Base-by-base conservation (phyloP, 1,140 invertebrate genomes). In the Bombus turneri region DNA sequence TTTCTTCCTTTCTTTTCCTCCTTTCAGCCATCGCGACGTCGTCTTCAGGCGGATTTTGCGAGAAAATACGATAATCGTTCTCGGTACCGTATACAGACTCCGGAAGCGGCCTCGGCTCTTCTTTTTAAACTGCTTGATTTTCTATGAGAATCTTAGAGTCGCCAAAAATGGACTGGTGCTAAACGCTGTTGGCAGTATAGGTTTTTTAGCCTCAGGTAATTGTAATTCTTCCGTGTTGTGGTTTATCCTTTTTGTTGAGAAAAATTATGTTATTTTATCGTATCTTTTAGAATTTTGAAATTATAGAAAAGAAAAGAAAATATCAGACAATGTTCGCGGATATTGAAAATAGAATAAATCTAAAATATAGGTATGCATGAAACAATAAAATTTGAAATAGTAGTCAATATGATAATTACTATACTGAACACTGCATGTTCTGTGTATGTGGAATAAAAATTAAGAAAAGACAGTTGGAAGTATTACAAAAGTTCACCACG, bases 41-140 rank as follows among this genome's bases (percentile, higher is more conserved):
- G 81, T 57, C 62, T 37, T 28, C n/a, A 43, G 59, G 76, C 22
- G 34, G 34, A 85, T 85, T 80, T 57, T 47, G 41, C 77, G 76
- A 62, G 83, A 85, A 85, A 80, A 80, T 80, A 80, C 68, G 77
- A 47, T 80, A 62, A 80, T 62, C 53, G 41, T 10, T 37, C 34
- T 12, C 5, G 28, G 64, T 57, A 34, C 66, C 47, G 47, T 53
- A 53, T 53, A 43, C 34, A 57, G 43, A 68, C 73, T 8, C 43
- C 62, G 73, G 62, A 76, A 76, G 28, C 39, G 39, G n/a, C 64
- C 64, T 69, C 43, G 72, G 39, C 62, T 72, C 34, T 41, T 34
- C 5, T 75, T 83, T 83, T 83, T n/a, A 37, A 76, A 28, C 41
- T 28, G 25, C 34, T 68, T 47, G 62, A 76, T 59, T 83, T 57